Evolutionary conservation across 2,888 invertebrate species (phyloP), one percentile per base, ranked within the genome.

Genomic region (Ferrisia virgata): DNA sequence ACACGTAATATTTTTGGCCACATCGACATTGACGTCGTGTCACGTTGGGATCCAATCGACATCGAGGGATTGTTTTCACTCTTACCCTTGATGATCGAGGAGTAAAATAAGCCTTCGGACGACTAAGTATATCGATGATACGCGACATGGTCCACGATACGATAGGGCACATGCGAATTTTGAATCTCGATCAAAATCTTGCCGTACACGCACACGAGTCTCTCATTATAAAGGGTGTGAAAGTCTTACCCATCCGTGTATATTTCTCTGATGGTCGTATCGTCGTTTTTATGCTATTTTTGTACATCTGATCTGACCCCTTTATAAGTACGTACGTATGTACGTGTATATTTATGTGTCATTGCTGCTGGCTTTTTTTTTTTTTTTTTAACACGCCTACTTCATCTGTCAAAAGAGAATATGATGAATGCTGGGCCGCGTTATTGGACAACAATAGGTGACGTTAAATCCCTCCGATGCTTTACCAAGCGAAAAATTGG

Each of bases 331-430:
- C n/a, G n/a, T n/a, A n/a, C n/a, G n/a, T n/a, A n/a, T n/a, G n/a
- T n/a, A n/a, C n/a, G n/a, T n/a, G n/a, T n/a, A n/a, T n/a, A n/a
- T n/a, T n/a, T n/a, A n/a, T n/a, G n/a, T 79, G 9, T 40, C 13
- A 8, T 28, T 15, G 15, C 36, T 25, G 18, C 40, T 80, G 11
- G 8, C 47, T 28, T 47, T 5, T 18, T n/a, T 22, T 5, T 18
- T n/a, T 22, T 31, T 53, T 80, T 69, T 84, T 79, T 79, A 84
- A 76, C 84, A 84, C 84, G 84, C 84, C 84, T 84, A 84, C 84
- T 84, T 84, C 84, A 84, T 79, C 84, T 84, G 84, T 84, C 84
- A 84, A 84, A 82, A 84, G 84, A 79, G 84, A 84, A 84, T 84
- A 84, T 84, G 84, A 84, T 84, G 79, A 84, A 84, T 84, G 84